phyloP scores from a whole-genome alignment of 1,140 invertebrate species.

The Caligus rogercresseyi region DNA sequence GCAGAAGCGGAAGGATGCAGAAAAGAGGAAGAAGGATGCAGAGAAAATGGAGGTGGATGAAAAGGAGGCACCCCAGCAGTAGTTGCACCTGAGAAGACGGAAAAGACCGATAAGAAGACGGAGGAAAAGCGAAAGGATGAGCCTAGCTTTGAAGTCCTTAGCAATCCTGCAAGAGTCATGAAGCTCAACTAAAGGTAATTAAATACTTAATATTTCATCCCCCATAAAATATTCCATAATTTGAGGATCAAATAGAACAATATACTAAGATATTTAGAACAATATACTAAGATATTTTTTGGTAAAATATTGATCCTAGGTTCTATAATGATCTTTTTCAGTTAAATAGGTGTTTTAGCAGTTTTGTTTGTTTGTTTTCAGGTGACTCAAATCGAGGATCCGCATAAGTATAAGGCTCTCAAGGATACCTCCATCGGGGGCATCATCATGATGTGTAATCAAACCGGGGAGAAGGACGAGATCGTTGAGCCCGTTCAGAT shows the following conservation, averaged over 20 bases:
- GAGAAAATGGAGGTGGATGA: conserved; percentile 29
- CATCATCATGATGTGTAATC: conserved; percentile 63
- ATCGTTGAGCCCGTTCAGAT: conserved; percentile 77
- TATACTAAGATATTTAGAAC: no score
- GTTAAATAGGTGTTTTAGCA: no score
- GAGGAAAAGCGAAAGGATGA: conserved; percentile 39
- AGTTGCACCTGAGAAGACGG: conserved; percentile 36
- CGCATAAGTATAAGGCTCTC: conserved; percentile 46
- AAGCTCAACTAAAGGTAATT: conserved; percentile 75
- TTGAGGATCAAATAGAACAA: no score
- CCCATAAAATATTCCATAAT: background rate
- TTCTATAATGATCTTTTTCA: no score
- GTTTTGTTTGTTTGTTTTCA: background rate
- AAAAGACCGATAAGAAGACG: conserved; percentile 41
- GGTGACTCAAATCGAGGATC: conserved; percentile 1
- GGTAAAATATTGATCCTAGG: no score
- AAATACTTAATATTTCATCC: conserved; percentile 55
- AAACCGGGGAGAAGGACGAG: conserved; percentile 57
- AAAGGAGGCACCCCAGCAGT: conserved; percentile 29
- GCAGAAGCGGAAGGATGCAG: conserved; percentile 48
- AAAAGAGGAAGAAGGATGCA: conserved; percentile 42
- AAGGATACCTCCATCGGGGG: conserved; percentile 87
- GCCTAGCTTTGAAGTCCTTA: conserved; percentile 71
- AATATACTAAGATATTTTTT: no score
- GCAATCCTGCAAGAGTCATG: conserved; percentile 83